Conservation (phyloP, 2,888 invertebrate species). For the Eustalomyia histrio region DNA sequence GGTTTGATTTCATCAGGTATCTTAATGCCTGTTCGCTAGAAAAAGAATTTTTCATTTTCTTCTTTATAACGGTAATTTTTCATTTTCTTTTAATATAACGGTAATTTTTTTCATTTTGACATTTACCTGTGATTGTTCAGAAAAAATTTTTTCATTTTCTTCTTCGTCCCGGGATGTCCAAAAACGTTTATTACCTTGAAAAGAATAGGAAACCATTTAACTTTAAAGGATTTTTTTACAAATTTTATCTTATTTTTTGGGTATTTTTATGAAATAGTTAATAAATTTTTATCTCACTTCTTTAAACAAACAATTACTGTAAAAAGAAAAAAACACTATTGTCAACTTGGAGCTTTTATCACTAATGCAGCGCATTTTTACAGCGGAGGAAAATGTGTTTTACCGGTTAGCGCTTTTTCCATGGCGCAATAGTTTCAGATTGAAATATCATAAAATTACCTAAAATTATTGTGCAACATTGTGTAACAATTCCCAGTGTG, state of each 20-base stretch:
- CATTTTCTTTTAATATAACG: neutral
- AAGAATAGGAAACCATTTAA: slow-evolving; percentile 70
- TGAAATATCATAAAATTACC: too few species aligned
- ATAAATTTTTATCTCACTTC: slow-evolving; percentile 24
- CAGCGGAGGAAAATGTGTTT: too few species aligned
- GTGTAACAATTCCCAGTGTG: too few species aligned
- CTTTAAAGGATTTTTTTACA: neutral
- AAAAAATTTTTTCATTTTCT: slow-evolving; percentile 65
- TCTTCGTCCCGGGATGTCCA: slow-evolving; percentile 69
- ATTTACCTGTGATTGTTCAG: slow-evolving; percentile 24
- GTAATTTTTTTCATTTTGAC: neutral
- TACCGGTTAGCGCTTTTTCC: too few species aligned
- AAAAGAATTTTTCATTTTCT: neutral
- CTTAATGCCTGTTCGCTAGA: slow-evolving; percentile 65
- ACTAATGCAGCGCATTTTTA: too few species aligned
- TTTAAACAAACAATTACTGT: slow-evolving; percentile 20
- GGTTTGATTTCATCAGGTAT: slow-evolving; percentile 60
- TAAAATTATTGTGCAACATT: too few species aligned
- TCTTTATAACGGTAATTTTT: neutral
- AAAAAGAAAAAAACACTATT: neutral
- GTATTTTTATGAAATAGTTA: slow-evolving; percentile 7
- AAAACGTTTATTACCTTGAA: slow-evolving; percentile 67
- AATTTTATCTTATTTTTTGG: slow-evolving; percentile 6
- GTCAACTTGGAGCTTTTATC: too few species aligned
- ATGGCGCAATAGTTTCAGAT: too few species aligned